phyloP scores from a whole-genome alignment of 2,888 invertebrate species.

The Cremastobaeus sp. region DNA sequence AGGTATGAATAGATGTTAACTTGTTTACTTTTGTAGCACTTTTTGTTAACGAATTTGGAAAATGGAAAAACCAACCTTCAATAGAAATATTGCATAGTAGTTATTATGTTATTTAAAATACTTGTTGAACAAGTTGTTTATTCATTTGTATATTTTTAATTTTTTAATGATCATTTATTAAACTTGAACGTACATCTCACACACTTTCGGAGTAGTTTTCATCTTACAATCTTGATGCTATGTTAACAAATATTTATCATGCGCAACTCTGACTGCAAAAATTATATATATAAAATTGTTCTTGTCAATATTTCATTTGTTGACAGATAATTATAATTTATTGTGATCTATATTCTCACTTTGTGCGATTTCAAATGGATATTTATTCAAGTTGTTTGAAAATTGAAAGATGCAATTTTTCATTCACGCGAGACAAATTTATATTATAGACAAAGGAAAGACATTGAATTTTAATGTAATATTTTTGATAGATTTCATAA shows the following conservation, averaged over 20 bases:
- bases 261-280: constrained; percentile 6
- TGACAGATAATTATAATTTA: constrained; percentile 21
- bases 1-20: too few relatives aligned
- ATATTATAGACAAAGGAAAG: constrained; percentile 3
- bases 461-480: constrained; percentile 8
- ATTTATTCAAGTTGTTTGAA: constrained; percentile 15
- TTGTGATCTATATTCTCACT: constrained; percentile 12
- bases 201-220: too few relatives aligned
- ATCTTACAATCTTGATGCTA: not conserved
- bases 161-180: not conserved
- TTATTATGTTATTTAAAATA: too few relatives aligned
- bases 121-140: too few relatives aligned
- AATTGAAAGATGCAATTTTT: not conserved
- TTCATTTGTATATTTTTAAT: constrained; percentile 2
- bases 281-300: constrained; percentile 24
- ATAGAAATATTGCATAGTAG: too few relatives aligned
- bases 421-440: constrained; percentile 1
- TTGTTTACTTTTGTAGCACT: too few relatives aligned
- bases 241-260: constrained; percentile 4
- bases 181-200: too few relatives aligned
- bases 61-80: too few relatives aligned
- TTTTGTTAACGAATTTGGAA: too few relatives aligned
- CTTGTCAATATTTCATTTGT: constrained; percentile 18
- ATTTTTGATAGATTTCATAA: constrained; percentile 23
- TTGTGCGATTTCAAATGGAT: constrained; percentile 1